phyloP scores from a whole-genome alignment of 2,888 invertebrate species.

The Ectemnius cavifrons region DNA sequence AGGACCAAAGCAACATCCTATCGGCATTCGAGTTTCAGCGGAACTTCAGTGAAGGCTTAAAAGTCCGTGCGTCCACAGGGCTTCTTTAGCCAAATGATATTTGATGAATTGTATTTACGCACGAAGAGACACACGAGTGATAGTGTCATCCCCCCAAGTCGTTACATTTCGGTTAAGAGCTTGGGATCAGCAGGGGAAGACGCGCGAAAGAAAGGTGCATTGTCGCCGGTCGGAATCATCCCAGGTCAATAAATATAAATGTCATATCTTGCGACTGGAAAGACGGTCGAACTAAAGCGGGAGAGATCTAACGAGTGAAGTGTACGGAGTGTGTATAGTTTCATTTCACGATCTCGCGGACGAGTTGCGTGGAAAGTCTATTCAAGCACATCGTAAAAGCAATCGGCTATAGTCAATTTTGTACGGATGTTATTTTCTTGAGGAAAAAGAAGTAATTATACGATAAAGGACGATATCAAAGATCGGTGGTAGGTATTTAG shows the following conservation, averaged over 20 bases:
- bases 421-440: slow-evolving; percentile 75
- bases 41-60: too few species aligned
- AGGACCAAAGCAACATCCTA: too few species aligned
- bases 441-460: slow-evolving; percentile 53
- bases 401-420: slow-evolving; percentile 77
- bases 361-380: slow-evolving; percentile 47
- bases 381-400: slow-evolving; percentile 70
- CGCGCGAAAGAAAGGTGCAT: not conserved
- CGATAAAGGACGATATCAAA: slow-evolving; percentile 50
- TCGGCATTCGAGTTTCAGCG: too few species aligned
- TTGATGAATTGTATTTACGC: too few species aligned
- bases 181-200: too few species aligned
- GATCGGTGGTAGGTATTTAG: slow-evolving; percentile 55
- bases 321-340: slow-evolving; percentile 32
- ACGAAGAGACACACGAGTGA: too few species aligned
- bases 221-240: slow-evolving; percentile 52
- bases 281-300: slow-evolving; percentile 22
- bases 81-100: too few species aligned
- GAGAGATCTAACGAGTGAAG: slow-evolving; percentile 21
- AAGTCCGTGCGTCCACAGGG: too few species aligned
- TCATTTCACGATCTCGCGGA: slow-evolving; percentile 49
- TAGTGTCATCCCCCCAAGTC: too few species aligned
- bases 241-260: slow-evolving; percentile 67
- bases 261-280: slow-evolving; percentile 60
- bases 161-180: too few species aligned